Conservation (phyloP, 2,888 invertebrate genomes). For the Cloeon dipterum region DNA sequence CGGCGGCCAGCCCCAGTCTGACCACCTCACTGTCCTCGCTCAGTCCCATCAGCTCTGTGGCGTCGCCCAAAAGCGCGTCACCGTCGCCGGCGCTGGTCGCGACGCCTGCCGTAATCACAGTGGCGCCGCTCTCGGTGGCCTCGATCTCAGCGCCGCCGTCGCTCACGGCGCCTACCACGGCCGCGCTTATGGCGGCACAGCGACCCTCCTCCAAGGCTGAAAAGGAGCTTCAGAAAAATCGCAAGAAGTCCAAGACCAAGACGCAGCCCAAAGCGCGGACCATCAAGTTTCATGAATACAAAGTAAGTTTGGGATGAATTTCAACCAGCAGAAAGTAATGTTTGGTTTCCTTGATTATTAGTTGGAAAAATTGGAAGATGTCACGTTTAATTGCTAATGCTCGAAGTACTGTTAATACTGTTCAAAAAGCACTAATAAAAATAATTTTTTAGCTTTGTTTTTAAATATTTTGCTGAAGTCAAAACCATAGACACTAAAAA, state of each 20-base stretch:
- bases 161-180: slow-evolving; percentile 20
- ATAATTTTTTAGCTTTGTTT: too few species aligned
- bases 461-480: too few species aligned
- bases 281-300: slow-evolving; percentile 94
- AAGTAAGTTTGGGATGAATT: slow-evolving; percentile 25
- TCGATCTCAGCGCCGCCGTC: slow-evolving; percentile 18
- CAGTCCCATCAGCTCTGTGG: slow-evolving; percentile 36
- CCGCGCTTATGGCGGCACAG: slow-evolving; percentile 14
- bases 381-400: too few species aligned
- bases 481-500: neutral
- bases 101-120: slow-evolving; percentile 21
- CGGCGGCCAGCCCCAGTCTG: slow-evolving; percentile 14
- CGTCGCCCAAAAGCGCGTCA: slow-evolving; percentile 24
- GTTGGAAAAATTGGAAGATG: too few species aligned
- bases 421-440: too few species aligned
- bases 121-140: slow-evolving; percentile 15
- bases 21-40: slow-evolving; percentile 41
- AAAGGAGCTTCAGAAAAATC: slow-evolving; percentile 29
- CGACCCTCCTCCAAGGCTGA: slow-evolving; percentile 12
- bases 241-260: slow-evolving; percentile 63
- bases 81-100: slow-evolving; percentile 19
- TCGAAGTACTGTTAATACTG: too few species aligned
- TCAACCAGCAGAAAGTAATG: neutral
- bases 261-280: slow-evolving; percentile 58
- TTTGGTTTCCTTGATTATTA: neutral